A percentile compares a stretch with the other conserved stretches of the same genome.
These are phyloP conservation scores for Pheosia tremula DNA, from an alignment of 2,888 invertebrate species.

Conservation along the genomic window DNA sequence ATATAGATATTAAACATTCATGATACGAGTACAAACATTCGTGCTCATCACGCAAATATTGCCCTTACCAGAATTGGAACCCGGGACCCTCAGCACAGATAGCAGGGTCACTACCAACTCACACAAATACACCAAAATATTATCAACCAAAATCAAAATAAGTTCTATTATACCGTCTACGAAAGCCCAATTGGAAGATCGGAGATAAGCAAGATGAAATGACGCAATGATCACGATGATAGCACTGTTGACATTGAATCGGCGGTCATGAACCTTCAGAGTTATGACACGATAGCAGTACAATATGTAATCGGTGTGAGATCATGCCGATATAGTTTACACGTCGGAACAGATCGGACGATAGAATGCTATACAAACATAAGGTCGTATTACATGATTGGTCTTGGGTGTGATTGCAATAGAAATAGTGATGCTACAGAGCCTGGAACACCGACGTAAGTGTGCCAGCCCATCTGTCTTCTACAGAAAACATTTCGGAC, in stretches of 20 bases:
- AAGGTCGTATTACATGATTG: slow-evolving; percentile 25
- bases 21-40: no score
- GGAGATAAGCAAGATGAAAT: neutral
- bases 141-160: neutral
- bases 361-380: slow-evolving; percentile 47
- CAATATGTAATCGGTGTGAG: slow-evolving; percentile 47
- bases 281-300: slow-evolving; percentile 22
- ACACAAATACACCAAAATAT: neutral
- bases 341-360: slow-evolving; percentile 49
- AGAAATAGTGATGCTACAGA: neutral
- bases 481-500: no score
- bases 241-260: slow-evolving; percentile 47
- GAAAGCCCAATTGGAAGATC: neutral
- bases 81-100: no score
- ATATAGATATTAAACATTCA: no score
- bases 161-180: neutral
- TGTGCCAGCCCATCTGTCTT: no score
- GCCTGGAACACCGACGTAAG: no score
- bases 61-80: no score
- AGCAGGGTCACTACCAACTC: no score
- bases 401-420: neutral
- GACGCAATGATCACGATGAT: neutral
- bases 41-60: no score
- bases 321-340: slow-evolving; percentile 64
- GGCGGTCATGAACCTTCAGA: slow-evolving; percentile 17